Percentiles rank a stretch among this genome's conserved stretches.
Evolutionary conservation across 2,113 vertebrate species (phyloP).

Genomic region (Platichthys flesus): DNA sequence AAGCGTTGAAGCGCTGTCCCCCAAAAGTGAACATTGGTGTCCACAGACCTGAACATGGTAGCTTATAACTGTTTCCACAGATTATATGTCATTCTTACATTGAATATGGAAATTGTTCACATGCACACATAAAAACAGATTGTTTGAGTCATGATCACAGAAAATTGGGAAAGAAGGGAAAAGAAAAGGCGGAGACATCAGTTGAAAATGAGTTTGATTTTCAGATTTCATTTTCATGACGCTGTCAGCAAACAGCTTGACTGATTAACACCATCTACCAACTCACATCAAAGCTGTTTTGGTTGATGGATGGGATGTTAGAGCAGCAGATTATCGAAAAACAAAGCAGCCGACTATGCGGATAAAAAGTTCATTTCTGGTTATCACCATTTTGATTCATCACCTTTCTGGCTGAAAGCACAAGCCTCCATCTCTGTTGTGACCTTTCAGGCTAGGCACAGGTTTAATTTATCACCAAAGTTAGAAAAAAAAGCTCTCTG

Average conservation of each 20-base stretch:
- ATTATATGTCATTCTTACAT: too few species aligned
- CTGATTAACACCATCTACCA: conserved; percentile 5
- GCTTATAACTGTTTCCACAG: too few species aligned
- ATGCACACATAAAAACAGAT: background rate
- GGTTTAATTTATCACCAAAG: conserved; percentile 72
- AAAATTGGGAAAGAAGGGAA: background rate
- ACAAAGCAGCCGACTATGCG: conserved; percentile 8
- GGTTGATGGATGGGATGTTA: conserved; percentile 20
- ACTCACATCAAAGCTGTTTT: conserved; percentile 19
- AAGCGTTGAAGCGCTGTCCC: too few species aligned
- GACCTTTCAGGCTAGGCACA: conserved; percentile 53
- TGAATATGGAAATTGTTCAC: background rate
- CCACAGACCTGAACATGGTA: too few species aligned
- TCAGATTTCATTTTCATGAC: background rate
- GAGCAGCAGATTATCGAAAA: conserved; percentile 31
- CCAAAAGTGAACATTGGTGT: too few species aligned
- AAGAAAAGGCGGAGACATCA: background rate
- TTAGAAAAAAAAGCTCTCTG: conserved; percentile 55
- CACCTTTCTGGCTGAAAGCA: conserved; percentile 43
- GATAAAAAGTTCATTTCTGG: conserved; percentile 58
- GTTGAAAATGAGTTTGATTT: background rate
- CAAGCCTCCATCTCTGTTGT: conserved; percentile 53
- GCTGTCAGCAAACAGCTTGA: conserved; percentile 23
- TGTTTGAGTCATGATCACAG: background rate
- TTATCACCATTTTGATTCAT: conserved; percentile 54